Conservation (phyloP, 2,797 vertebrate species). For the Menidia menidia region DNA sequence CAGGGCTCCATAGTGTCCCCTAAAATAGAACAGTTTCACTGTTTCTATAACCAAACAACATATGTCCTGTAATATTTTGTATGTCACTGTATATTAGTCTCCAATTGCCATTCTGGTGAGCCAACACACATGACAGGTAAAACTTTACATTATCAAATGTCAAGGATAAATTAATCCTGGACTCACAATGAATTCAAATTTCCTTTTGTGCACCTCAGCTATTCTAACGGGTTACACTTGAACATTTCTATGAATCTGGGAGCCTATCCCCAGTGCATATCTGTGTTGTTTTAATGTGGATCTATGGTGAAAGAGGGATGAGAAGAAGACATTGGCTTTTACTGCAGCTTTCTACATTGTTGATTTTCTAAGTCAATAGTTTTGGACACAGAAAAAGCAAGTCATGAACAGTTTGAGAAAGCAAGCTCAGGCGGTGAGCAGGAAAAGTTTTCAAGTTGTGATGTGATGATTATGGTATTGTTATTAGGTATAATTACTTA, state of each 20-base stretch:
- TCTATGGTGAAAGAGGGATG: slow-evolving; percentile 62
- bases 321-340: slow-evolving; percentile 56
- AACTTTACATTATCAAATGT: slow-evolving; percentile 34
- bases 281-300: slow-evolving; percentile 72
- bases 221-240: slow-evolving; percentile 46
- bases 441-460: slow-evolving; percentile 24
- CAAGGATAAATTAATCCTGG: slow-evolving; percentile 61
- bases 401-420: slow-evolving; percentile 27
- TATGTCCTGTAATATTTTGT: slow-evolving; percentile 45
- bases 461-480: slow-evolving; percentile 21
- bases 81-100: slow-evolving; percentile 38
- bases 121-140: slow-evolving; percentile 18
- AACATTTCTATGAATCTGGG: slow-evolving; percentile 59
- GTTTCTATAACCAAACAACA: slow-evolving; percentile 58
- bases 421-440: slow-evolving; percentile 33
- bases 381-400: slow-evolving; percentile 37
- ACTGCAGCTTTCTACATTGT: slow-evolving; percentile 43
- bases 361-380: slow-evolving; percentile 51
- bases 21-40: slow-evolving; percentile 25
- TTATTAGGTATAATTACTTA: slow-evolving; percentile 9
- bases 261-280: slow-evolving; percentile 64
- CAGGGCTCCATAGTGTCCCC: slow-evolving; percentile 21
- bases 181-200: slow-evolving; percentile 64
- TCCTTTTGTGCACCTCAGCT: slow-evolving; percentile 37
- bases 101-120: slow-evolving; percentile 31